phyloP scores from a whole-genome alignment of 2,888 invertebrate genomes.

The Torymus aiolomorphi region DNA sequence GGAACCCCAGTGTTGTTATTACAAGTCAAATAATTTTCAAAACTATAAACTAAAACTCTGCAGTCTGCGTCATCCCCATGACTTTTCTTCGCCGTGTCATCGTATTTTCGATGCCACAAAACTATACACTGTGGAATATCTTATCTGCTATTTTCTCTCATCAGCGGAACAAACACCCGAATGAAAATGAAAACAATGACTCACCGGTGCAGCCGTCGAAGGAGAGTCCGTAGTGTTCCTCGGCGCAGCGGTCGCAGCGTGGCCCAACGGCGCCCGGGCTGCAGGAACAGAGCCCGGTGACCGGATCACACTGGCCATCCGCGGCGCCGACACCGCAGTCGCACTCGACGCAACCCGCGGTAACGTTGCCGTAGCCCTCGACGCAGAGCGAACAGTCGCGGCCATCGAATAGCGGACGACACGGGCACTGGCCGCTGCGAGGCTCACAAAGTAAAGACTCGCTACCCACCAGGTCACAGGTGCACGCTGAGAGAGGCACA shows the following conservation, averaged over 20 bases:
- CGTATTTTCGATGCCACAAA: too few relatives aligned
- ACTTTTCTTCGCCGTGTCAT: too few relatives aligned
- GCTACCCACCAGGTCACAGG: constrained; percentile 87
- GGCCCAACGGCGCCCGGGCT: constrained; percentile 87
- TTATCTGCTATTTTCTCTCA: too few relatives aligned
- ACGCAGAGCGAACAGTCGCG: constrained; percentile 79
- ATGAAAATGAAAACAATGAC: constrained; percentile 64
- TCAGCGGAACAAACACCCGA: too few relatives aligned
- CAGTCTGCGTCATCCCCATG: too few relatives aligned
- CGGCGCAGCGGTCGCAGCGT: constrained; percentile 84
- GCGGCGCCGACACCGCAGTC: constrained; percentile 86
- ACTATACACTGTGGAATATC: too few relatives aligned
- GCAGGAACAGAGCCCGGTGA: constrained; percentile 88
- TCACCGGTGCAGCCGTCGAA: constrained; percentile 82
- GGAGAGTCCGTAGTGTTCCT: constrained; percentile 84
- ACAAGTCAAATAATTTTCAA: too few relatives aligned
- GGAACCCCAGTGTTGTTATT: too few relatives aligned
- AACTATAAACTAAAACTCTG: too few relatives aligned
- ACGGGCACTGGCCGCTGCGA: constrained; percentile 85
- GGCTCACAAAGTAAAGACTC: constrained; percentile 83
- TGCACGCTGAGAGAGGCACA: constrained; percentile 79
- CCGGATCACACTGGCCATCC: constrained; percentile 82
- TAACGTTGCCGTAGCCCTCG: constrained; percentile 85
- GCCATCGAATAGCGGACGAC: constrained; percentile 83
- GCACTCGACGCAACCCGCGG: constrained; percentile 88